Base-by-base conservation (phyloP, 2,797 vertebrate genomes). In the Pseudochaenichthys georgianus region DNA sequence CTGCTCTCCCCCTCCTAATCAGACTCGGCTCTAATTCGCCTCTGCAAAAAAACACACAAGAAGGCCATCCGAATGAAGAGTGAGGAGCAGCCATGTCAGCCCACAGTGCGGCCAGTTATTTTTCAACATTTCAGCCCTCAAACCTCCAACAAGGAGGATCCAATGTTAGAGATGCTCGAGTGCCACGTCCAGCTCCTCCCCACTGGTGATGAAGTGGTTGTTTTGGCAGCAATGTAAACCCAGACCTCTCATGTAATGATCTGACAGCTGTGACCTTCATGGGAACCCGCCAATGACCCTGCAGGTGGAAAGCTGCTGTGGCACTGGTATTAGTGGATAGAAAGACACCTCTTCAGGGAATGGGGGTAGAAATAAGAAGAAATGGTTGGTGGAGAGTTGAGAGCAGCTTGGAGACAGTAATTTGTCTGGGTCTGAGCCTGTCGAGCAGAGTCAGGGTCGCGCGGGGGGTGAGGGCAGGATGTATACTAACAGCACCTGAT, bases 191-290 rank as follows among this genome's bases (percentile, higher is more conserved):
- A 63, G 69, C 60, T 76, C 66, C 58, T 64, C 73, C 67, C 77
- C 63, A 42, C 53, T 47, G 63, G 70, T 81, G 77, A 83, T 78
- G 76, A 80, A 85, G 84, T 70, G 73, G 42, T 84, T 88, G 78
- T 85, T 90, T 86, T 85, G 77, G 75, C 80, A 78, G 78, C 55
- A 41, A 62, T 70, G 73, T 74, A 86, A 88, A 87, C 80, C 83
- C 21, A 60, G 63, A 53, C 67, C 79, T 86, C 82, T 83, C 70
- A 78, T 88, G 87, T 91, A 83, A 88, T 83, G 67, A 83, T 87
- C 75, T 76, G 82, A 88, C 86, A 92, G 89, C 86, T 87, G 87
- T 87, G 91, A 87, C 92, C 92, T 92, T 90, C 85, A 87, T 70
- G 67, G 81, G 82, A 87, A 83, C 82, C 73, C n/a, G 57, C 81